phyloP scores from a whole-genome alignment of 2,113 vertebrate genomes.

The Coturnix japonica region DNA sequence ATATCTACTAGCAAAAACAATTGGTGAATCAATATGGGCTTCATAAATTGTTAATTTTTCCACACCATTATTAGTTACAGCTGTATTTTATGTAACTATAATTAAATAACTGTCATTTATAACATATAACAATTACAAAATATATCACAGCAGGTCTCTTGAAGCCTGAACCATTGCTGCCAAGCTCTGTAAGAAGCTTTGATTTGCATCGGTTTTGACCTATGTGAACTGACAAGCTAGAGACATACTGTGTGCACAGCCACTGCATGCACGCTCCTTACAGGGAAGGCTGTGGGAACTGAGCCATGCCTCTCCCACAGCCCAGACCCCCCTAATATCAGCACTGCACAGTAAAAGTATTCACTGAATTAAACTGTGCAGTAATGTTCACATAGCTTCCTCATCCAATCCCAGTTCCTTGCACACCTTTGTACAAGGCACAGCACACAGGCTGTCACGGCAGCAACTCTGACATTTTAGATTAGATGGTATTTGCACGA shows the following conservation, averaged over 20 bases:
- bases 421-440: neutral
- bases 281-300: neutral
- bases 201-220: neutral
- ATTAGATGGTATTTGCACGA: neutral
- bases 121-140: neutral
- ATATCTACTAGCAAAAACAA: neutral
- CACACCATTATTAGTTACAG: neutral
- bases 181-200: neutral
- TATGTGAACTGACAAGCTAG: neutral
- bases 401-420: neutral
- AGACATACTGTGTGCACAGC: neutral
- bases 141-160: neutral
- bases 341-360: neutral
- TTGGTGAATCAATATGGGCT: neutral
- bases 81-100: neutral
- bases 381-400: neutral
- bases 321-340: neutral
- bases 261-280: neutral
- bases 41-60: neutral
- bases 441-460: neutral
- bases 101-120: neutral
- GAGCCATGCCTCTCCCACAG: neutral
- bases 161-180: neutral
- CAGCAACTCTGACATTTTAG: neutral
- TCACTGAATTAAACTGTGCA: neutral